These are phyloP conservation scores for Lasius platythorax DNA, from an alignment of 2,888 invertebrate genomes.

Conservation along the genomic window DNA sequence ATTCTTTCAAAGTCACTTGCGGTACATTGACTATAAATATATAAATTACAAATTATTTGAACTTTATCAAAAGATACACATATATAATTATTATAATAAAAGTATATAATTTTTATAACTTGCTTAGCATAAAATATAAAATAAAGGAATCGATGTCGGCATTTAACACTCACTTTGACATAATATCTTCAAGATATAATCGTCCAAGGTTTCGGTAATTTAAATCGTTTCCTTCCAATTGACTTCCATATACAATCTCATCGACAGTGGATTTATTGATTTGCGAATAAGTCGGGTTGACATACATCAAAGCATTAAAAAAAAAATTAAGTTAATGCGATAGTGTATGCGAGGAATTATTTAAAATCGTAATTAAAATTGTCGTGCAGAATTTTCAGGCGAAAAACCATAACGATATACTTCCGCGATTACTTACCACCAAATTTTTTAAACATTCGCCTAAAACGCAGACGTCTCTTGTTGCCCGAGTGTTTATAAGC, in stretches of 20 bases:
- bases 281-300: conserved; percentile 96
- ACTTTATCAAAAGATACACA: background rate
- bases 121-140: background rate
- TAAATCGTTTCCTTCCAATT: conserved; percentile 91
- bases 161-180: conserved; percentile 88
- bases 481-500: conserved; percentile 90
- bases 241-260: conserved; percentile 91
- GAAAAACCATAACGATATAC: background rate
- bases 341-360: conserved; percentile 56
- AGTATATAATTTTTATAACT: background rate
- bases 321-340: background rate
- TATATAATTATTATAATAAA: background rate
- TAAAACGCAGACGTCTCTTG: conserved; percentile 89
- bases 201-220: conserved; percentile 89
- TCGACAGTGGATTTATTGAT: conserved; percentile 91
- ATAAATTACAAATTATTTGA: too few relatives aligned
- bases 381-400: background rate
- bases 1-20: too few relatives aligned
- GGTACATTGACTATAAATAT: too few relatives aligned
- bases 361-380: background rate
- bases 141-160: background rate
- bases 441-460: conserved; percentile 88
- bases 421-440: conserved; percentile 82
- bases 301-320: conserved; percentile 90
- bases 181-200: conserved; percentile 87